A percentile compares a stretch with the other conserved stretches of the same genome.
Conservation (phyloP, 2,888 invertebrate species). For the Volucella bombylans region DNA sequence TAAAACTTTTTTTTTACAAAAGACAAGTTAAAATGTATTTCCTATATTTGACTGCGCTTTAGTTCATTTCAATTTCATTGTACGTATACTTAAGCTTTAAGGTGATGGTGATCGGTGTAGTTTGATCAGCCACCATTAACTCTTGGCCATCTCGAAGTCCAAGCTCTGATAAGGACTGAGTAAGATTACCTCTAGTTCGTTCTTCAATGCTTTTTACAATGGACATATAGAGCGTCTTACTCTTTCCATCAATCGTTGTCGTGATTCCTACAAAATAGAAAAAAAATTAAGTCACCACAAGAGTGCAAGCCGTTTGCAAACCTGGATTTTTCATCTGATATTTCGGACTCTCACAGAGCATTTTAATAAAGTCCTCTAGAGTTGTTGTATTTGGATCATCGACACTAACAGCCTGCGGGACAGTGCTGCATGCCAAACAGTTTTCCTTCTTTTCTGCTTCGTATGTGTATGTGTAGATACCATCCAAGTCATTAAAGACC, state of each 20-base stretch:
- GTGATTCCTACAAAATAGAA: constrained; percentile 86
- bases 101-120: constrained; percentile 92
- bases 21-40: too few relatives aligned
- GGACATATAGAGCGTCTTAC: constrained; percentile 96
- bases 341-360: constrained; percentile 88
- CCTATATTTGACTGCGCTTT: constrained; percentile 36
- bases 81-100: constrained; percentile 88
- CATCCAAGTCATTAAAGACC: constrained; percentile 97
- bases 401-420: constrained; percentile 86
- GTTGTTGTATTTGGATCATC: constrained; percentile 86
- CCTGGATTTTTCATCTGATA: constrained; percentile 96
- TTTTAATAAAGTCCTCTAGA: constrained; percentile 91
- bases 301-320: constrained; percentile 38
- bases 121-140: constrained; percentile 94
- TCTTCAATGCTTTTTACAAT: constrained; percentile 95
- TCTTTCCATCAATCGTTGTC: constrained; percentile 90
- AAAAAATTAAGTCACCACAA: not conserved
- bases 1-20: too few relatives aligned
- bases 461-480: constrained; percentile 97
- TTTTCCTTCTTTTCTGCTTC: constrained; percentile 93
- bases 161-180: constrained; percentile 92
- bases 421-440: constrained; percentile 94
- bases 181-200: constrained; percentile 93
- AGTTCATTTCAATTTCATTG: constrained; percentile 83
- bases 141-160: constrained; percentile 92